These are phyloP conservation scores for Microctenopoma steveboyesi DNA, from an alignment of 2,797 vertebrate species.

Conservation along the genomic window DNA sequence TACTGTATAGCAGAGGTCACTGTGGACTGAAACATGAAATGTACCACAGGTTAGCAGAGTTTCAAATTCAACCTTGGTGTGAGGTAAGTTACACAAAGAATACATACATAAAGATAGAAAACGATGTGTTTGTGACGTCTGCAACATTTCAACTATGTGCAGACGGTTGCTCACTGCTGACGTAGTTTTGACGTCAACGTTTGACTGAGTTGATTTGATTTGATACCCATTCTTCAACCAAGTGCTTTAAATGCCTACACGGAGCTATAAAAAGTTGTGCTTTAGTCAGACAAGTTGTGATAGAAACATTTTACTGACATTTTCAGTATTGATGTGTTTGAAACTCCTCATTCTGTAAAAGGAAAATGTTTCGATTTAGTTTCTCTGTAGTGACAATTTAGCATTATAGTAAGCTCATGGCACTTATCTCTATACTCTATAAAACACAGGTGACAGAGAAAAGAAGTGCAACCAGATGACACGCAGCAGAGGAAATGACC, in stretches of 20 bases:
- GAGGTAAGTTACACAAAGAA: background rate
- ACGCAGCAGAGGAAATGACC: background rate
- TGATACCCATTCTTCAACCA: no score
- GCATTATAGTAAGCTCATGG: no score
- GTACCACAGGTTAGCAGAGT: background rate
- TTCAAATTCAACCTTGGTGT: background rate
- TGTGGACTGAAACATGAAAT: background rate
- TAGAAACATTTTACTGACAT: no score
- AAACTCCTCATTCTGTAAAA: no score
- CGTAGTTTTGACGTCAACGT: background rate
- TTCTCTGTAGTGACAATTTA: no score
- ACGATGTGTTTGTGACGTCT: background rate
- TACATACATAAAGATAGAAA: background rate
- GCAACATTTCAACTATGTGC: background rate
- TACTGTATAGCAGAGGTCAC: background rate
- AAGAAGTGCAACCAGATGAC: no score
- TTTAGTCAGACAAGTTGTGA: no score
- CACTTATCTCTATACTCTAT: no score
- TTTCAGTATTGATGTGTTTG: no score
- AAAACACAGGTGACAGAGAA: background rate
- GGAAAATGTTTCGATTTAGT: no score
- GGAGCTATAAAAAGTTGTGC: no score
- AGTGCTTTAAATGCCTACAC: no score
- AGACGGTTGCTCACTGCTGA: background rate
- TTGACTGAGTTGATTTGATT: background rate